phyloP scores from a whole-genome alignment of 2,888 invertebrate species.

The Unio delphinus region DNA sequence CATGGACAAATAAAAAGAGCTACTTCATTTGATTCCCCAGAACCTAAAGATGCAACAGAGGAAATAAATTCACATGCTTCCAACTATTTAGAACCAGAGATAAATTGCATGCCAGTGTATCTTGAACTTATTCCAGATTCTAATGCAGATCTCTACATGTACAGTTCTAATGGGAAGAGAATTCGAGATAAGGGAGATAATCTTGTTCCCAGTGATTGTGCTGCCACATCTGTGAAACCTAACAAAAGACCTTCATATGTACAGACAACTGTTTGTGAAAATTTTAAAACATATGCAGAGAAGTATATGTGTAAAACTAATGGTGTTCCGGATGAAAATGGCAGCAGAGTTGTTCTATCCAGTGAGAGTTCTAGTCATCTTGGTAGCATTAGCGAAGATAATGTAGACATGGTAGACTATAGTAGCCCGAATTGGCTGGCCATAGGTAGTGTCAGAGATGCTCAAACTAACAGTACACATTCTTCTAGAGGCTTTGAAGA shows the following conservation, averaged over 20 bases:
- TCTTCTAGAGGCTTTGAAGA: too few species aligned
- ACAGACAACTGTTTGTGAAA: slow-evolving; percentile 38
- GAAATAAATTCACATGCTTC: slow-evolving; percentile 26
- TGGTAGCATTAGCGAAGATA: too few species aligned
- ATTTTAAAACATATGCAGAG: slow-evolving; percentile 18
- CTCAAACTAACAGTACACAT: too few species aligned
- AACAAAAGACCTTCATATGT: slow-evolving; percentile 27
- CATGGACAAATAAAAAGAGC: slow-evolving; percentile 44
- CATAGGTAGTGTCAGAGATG: too few species aligned
- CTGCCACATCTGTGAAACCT: neutral
- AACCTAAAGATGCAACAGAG: slow-evolving; percentile 41
- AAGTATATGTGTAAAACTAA: slow-evolving; percentile 15
- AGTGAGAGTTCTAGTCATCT: too few species aligned
- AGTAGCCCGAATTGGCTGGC: too few species aligned
- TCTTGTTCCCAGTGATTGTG: neutral
- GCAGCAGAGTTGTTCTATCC: too few species aligned
- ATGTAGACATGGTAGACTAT: too few species aligned
- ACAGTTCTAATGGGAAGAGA: slow-evolving; percentile 27
- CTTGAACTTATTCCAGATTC: slow-evolving; percentile 47
- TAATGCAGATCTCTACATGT: slow-evolving; percentile 28
- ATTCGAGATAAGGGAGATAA: slow-evolving; percentile 11
- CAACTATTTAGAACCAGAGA: slow-evolving; percentile 43
- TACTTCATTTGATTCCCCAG: slow-evolving; percentile 49
- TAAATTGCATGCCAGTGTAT: slow-evolving; percentile 31
- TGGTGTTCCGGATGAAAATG: too few species aligned